Evolutionary conservation across 1,140 invertebrate species (phyloP).

Genomic region (Halesus radiatus): DNA sequence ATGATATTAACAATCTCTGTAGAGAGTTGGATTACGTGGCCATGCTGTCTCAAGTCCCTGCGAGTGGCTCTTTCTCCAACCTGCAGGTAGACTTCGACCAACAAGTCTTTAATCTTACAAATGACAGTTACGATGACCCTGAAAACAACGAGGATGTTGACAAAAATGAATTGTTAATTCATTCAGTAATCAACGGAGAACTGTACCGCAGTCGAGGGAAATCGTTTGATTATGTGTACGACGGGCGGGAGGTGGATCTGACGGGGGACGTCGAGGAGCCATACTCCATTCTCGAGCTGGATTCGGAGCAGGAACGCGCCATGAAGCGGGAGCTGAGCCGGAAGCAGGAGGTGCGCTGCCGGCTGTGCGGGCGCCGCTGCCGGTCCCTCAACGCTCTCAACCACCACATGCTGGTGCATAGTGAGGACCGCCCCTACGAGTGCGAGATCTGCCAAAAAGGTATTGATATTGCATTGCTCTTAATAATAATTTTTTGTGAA

Average conservation of each 20-base stretch:
- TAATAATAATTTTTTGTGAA: not conserved
- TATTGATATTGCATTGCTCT: conserved; percentile 3
- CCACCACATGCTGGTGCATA: conserved; percentile 56
- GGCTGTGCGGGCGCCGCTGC: conserved; percentile 45
- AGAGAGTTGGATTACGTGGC: conserved; percentile 32
- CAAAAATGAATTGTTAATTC: conserved; percentile 36
- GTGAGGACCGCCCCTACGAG: conserved; percentile 52
- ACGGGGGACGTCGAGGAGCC: not conserved
- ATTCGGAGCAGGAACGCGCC: not conserved
- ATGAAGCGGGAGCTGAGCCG: conserved; percentile 21
- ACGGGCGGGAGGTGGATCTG: conserved; percentile 18
- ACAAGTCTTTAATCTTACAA: conserved; percentile 18
- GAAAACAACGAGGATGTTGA: conserved; percentile 10
- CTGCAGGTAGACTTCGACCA: conserved; percentile 20
- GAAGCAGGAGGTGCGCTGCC: conserved; percentile 40
- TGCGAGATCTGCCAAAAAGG: conserved; percentile 55
- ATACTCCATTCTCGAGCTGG: conserved; percentile 1
- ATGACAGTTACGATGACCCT: not conserved
- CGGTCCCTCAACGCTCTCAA: conserved; percentile 53
- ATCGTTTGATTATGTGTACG: conserved; percentile 30
- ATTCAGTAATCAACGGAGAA: conserved; percentile 41
- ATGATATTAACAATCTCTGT: conserved; percentile 31
- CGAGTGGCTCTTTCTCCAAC: conserved; percentile 15
- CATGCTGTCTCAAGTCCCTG: conserved; percentile 14
- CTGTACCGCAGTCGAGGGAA: conserved; percentile 26